Conservation (phyloP, 2,113 vertebrate species). For the Orycteropus afer region DNA sequence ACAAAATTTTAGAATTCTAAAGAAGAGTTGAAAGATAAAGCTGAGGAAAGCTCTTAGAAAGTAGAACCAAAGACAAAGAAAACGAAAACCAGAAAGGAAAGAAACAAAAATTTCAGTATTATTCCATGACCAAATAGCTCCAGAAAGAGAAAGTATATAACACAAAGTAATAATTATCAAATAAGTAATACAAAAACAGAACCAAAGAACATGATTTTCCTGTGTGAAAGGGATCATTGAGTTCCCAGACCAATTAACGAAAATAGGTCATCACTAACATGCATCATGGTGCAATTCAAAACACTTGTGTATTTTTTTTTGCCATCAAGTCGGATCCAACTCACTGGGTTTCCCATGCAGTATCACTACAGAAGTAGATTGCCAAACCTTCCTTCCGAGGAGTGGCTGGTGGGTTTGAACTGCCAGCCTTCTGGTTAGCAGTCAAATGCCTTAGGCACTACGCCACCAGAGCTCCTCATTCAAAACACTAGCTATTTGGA, state of each 20-base stretch:
- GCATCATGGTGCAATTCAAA: neutral
- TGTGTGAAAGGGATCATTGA: neutral
- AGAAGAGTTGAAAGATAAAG: neutral
- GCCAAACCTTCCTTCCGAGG: too few relatives aligned
- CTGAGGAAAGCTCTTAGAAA: too few relatives aligned
- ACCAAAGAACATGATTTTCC: neutral
- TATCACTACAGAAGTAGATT: too few relatives aligned
- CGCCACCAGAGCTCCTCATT: too few relatives aligned
- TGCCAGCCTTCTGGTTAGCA: too few relatives aligned
- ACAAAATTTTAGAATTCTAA: neutral
- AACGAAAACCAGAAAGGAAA: neutral
- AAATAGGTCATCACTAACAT: neutral
- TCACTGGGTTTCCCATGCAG: too few relatives aligned
- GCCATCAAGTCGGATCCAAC: too few relatives aligned
- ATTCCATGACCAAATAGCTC: neutral
- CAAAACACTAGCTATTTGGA: too few relatives aligned
- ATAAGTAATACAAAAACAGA: neutral
- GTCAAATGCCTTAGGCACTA: too few relatives aligned
- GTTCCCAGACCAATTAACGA: neutral
- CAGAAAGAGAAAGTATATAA: conserved; percentile 3
- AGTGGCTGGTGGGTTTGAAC: too few relatives aligned
- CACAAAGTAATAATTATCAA: conserved; percentile 25
- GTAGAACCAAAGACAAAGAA: neutral
- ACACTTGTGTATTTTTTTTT: too few relatives aligned
- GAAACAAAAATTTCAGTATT: neutral